Base-by-base conservation (phyloP, 2,888 invertebrate species). In the Sycophila texana region DNA sequence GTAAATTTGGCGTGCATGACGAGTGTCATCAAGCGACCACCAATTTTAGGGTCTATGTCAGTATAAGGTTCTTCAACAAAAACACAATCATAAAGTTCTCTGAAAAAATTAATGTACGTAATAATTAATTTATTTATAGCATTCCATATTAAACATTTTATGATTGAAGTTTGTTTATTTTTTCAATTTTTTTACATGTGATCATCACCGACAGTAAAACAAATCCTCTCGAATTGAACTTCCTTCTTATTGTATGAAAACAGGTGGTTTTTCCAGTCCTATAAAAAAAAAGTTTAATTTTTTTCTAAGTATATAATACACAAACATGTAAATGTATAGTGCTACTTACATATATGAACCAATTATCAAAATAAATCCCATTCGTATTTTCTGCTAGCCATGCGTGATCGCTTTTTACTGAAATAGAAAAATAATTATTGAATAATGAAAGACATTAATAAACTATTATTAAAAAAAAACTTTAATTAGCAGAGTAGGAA, bases 21-120 rank as follows among this genome's bases (percentile, higher is more conserved):
- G 51, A 73, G 60, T 30, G 73, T 73, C 18, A 53, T 73, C 55
- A 73, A 63, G 18, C 30, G 30, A 30, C 73, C 73, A 20, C 12
- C 53, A 39, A 63, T 7, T 12, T 14, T 0, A 20, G 53, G n/a
- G n/a, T 22, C 18, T n/a, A 61, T n/a, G 22, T 63, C 20, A 53
- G 55, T 63, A 20, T 16, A 1, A 13, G 63, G 73, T 30, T 63
- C 55, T 63, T 30, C 1, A 18, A 39, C 55, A 20, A 49, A 73
- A 4, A n/a, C 57, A 65, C 63, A 4, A 3, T 65, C 65, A 20
- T 12, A 39, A 4, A 73, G 39, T 22, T 55, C 30, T 55, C 73
- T 73, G 18, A 53, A 60, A 39, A 39, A 7, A 39, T 39, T 0
- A 39, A 39, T 39, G 39, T 7, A 39, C 39, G 3, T 26, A 26